These are phyloP conservation scores for Maconellicoccus hirsutus DNA, from an alignment of 1,140 invertebrate genomes.

Conservation along the genomic window DNA sequence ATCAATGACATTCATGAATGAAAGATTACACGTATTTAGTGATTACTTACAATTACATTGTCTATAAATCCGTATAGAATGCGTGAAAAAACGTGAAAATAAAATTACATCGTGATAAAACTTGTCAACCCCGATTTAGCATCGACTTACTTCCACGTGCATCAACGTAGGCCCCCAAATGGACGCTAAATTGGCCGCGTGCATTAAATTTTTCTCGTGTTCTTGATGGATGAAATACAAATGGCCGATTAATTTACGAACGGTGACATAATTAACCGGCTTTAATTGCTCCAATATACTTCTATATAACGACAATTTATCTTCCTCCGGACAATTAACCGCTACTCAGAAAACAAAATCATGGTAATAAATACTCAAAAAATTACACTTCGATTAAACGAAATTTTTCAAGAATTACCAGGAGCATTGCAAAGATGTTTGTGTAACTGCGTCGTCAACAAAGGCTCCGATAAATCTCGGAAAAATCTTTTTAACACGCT, in stretches of 20 bases:
- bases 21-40: slow-evolving; percentile 11
- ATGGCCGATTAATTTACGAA: slow-evolving; percentile 63
- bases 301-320: slow-evolving; percentile 36
- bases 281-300: slow-evolving; percentile 52
- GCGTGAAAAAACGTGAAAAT: slow-evolving; percentile 24
- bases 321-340: slow-evolving; percentile 29
- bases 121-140: no score
- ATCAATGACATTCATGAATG: no score
- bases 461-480: slow-evolving; percentile 58
- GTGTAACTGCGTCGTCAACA: slow-evolving; percentile 47
- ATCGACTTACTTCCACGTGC: slow-evolving; percentile 45
- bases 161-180: slow-evolving; percentile 74
- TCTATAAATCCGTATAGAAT: neutral
- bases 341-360: slow-evolving; percentile 27
- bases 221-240: slow-evolving; percentile 64
- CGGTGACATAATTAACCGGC: slow-evolving; percentile 54
- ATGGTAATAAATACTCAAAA: slow-evolving; percentile 17
- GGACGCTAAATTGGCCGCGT: slow-evolving; percentile 62
- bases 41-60: neutral
- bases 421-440: slow-evolving; percentile 38
- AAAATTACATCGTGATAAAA: neutral
- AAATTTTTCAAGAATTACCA: slow-evolving; percentile 23
- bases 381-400: no score
- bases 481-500: slow-evolving; percentile 74
- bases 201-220: slow-evolving; percentile 63